Evolutionary conservation across 1,140 invertebrate species (phyloP), one percentile per base, ranked within the genome.

Genomic region (Stegodyphus dumicola): DNA sequence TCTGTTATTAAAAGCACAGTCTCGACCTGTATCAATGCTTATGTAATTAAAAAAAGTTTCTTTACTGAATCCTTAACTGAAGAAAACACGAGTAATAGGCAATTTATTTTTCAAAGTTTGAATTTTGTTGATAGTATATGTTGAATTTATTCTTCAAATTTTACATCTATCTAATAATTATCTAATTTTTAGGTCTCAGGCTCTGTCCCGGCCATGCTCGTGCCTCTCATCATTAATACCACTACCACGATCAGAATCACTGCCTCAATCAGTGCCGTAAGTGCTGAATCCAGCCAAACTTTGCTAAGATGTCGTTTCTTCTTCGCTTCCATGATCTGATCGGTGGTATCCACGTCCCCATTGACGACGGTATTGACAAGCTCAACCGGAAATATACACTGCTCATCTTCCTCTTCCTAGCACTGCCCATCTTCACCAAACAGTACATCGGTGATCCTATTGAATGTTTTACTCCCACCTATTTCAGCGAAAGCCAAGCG

Each of bases 361-460:
- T 93, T 86, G 92, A 93, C 88, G 92, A 93, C 87, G 90, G 92
- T 33, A 90, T 92, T 13, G 92, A 93, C 89, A 91, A 93, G 87
- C 88, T 93, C 52, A 92, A 92, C 88, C 90, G 92, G 85, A 91
- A 92, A 86, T 93, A 92, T 88, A 93, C 92, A 7, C 91, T 92
- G 52, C 89, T 92, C 49, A 90, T 93, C 51, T 89, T 93, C 69
- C 91, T 93, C 52, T 91, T 92, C 74, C 91, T 93, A 85, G 92
- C 92, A 6, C 89, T 93, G 60, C 91, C 92, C 7, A 91, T 93
- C 52, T 92, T 92, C 74, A 92, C 92, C 53, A 91, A 92, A 81
- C 92, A 92, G 88, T 93, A 92, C 88, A 92, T 92, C 60, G 92
- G 92, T 0, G 92, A 93, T 84, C 92, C 92, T 6, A 93, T 93